These are phyloP conservation scores for Girardia tigrina DNA, from an alignment of 2,888 invertebrate species.

Conservation along the genomic window DNA sequence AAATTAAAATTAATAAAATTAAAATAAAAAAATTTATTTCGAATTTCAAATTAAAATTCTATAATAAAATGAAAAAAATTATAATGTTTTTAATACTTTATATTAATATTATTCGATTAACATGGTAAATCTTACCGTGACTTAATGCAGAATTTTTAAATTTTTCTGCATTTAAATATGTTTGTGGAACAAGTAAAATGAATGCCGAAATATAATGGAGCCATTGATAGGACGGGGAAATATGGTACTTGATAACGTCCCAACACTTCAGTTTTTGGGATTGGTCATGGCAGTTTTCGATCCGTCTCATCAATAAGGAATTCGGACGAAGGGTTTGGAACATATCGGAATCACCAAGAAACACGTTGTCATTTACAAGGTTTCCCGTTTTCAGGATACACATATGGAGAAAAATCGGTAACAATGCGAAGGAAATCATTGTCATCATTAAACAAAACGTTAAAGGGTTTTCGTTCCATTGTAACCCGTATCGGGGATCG, in stretches of 20 bases:
- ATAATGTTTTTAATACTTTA: too few relatives aligned
- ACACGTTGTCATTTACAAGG: not conserved
- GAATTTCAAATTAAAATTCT: too few relatives aligned
- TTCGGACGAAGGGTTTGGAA: not conserved
- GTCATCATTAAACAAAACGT: not conserved
- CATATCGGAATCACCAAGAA: not conserved
- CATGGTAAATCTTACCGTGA: not conserved
- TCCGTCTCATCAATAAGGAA: not conserved
- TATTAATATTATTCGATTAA: too few relatives aligned
- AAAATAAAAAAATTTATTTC: too few relatives aligned
- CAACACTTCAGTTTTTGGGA: not conserved
- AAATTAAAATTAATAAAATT: too few relatives aligned
- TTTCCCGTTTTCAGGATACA: not conserved
- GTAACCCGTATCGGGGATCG: not conserved
- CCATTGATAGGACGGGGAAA: not conserved
- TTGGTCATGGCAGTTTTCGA: not conserved
- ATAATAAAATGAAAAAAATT: too few relatives aligned
- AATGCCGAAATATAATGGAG: not conserved
- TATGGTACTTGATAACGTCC: not conserved
- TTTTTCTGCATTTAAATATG: conserved; percentile 19
- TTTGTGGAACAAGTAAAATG: not conserved
- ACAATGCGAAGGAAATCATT: not conserved
- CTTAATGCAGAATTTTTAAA: not conserved
- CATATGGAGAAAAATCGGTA: not conserved
- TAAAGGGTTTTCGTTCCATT: conserved; percentile 11